phyloP scores from a whole-genome alignment of 2,888 invertebrate genomes.

The Iselma pallidipennis region DNA sequence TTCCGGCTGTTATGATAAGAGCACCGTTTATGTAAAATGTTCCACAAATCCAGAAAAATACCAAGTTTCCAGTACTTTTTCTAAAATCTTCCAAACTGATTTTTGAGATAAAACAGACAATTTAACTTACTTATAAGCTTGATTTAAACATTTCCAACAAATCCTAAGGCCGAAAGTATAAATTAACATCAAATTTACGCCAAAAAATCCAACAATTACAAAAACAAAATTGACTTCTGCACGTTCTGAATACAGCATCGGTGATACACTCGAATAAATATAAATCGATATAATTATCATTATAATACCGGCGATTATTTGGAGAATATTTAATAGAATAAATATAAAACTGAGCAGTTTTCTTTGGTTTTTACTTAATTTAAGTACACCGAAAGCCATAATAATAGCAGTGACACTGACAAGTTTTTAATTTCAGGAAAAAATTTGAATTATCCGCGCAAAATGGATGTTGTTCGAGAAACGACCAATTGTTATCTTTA shows the following conservation, averaged over 20 bases:
- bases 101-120: neutral
- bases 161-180: conserved; percentile 52
- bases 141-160: conserved; percentile 48
- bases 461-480: too few species aligned
- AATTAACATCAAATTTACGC: conserved; percentile 49
- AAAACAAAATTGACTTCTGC: conserved; percentile 53
- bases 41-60: conserved; percentile 50
- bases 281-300: conserved; percentile 49
- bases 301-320: conserved; percentile 47
- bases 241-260: conserved; percentile 51
- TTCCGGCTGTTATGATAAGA: conserved; percentile 46
- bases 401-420: conserved; percentile 13
- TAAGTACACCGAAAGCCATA: conserved; percentile 46
- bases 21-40: conserved; percentile 49
- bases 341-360: conserved; percentile 40
- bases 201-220: conserved; percentile 50
- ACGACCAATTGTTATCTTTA: too few species aligned
- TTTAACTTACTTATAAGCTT: conserved; percentile 50
- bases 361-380: conserved; percentile 42
- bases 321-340: conserved; percentile 42
- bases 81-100: conserved; percentile 38
- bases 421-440: too few species aligned
- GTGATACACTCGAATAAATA: conserved; percentile 46
- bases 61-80: conserved; percentile 50
- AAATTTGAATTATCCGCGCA: too few species aligned